A percentile compares a stretch with the other conserved stretches of the same genome.
These are phyloP conservation scores for Eugnorisma glareosa DNA, from an alignment of 2,888 invertebrate genomes.

Conservation along the genomic window DNA sequence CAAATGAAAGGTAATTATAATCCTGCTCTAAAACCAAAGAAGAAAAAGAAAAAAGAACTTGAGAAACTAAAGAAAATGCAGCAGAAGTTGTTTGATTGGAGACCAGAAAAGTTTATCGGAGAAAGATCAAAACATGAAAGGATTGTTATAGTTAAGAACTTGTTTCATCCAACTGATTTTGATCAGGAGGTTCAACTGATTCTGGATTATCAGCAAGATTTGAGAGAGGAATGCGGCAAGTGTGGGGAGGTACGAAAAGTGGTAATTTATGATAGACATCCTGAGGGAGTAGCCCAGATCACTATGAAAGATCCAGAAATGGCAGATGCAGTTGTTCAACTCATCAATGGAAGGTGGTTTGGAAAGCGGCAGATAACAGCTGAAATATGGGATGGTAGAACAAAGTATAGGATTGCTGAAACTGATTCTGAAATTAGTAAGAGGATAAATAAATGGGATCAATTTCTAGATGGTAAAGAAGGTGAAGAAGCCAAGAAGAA, in stretches of 20 bases:
- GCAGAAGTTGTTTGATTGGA: conserved; percentile 99
- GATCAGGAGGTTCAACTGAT: conserved; percentile 97
- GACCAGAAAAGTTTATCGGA: conserved; percentile 97
- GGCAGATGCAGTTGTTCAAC: conserved; percentile 96
- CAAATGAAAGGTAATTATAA: conserved; percentile 98
- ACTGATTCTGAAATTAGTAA: conserved; percentile 96
- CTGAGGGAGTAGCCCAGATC: conserved; percentile 98
- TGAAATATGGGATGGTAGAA: conserved; percentile 98
- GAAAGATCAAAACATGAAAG: conserved; percentile 97
- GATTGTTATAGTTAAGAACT: conserved; percentile 97
- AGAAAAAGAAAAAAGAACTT: conserved; percentile 96
- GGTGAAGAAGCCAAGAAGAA: conserved; percentile 64
- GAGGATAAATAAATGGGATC: conserved; percentile 96
- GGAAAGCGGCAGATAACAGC: conserved; percentile 96
- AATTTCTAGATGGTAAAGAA: conserved; percentile 93
- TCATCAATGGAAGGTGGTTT: conserved; percentile 97
- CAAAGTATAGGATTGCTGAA: conserved; percentile 97
- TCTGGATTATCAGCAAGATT: conserved; percentile 97
- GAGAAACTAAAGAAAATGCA: conserved; percentile 98
- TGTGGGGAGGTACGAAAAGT: conserved; percentile 98
- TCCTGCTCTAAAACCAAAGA: conserved; percentile 97
- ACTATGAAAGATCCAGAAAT: conserved; percentile 97
- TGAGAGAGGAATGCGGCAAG: conserved; percentile 96
- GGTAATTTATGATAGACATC: conserved; percentile 97
- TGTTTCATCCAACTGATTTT: conserved; percentile 97